A percentile compares a stretch with the other conserved stretches of the same genome.
phyloP scores from a whole-genome alignment of 1,140 invertebrate genomes.

The Melanaphis sacchari region DNA sequence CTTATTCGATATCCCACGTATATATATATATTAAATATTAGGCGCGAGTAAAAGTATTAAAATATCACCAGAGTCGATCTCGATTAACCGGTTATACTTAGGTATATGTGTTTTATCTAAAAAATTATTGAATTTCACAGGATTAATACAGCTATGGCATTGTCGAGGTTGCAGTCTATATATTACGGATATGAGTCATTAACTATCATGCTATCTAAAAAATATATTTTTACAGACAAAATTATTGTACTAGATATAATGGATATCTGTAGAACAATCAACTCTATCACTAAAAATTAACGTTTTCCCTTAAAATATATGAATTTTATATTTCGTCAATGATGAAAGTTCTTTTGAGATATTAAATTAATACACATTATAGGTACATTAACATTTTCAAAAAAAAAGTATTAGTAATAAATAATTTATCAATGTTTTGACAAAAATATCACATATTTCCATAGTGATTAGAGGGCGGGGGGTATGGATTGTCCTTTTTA shows the following conservation, averaged over 20 bases:
- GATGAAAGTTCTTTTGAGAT: too few relatives aligned
- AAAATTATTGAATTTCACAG: slow-evolving; percentile 16
- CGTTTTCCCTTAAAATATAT: too few relatives aligned
- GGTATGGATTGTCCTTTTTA: too few relatives aligned
- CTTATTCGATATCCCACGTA: neutral
- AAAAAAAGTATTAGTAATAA: too few relatives aligned
- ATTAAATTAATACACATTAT: too few relatives aligned
- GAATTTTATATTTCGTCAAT: too few relatives aligned
- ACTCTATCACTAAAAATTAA: too few relatives aligned
- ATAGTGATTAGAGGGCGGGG: too few relatives aligned
- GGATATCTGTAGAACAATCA: too few relatives aligned
- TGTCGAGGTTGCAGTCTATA: neutral
- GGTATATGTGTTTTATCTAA: slow-evolving; percentile 16
- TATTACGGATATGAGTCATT: neutral
- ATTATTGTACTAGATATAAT: neutral
- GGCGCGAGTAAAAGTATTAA: neutral
- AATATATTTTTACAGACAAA: neutral
- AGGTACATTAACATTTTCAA: too few relatives aligned
- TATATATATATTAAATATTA: neutral
- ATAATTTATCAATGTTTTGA: too few relatives aligned
- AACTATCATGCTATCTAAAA: neutral
- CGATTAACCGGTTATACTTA: slow-evolving; percentile 40
- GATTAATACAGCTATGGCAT: neutral
- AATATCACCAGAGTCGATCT: neutral
- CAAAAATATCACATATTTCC: too few relatives aligned